Base-by-base conservation (phyloP, 2,888 invertebrate species). In the Polyommatus icarus region DNA sequence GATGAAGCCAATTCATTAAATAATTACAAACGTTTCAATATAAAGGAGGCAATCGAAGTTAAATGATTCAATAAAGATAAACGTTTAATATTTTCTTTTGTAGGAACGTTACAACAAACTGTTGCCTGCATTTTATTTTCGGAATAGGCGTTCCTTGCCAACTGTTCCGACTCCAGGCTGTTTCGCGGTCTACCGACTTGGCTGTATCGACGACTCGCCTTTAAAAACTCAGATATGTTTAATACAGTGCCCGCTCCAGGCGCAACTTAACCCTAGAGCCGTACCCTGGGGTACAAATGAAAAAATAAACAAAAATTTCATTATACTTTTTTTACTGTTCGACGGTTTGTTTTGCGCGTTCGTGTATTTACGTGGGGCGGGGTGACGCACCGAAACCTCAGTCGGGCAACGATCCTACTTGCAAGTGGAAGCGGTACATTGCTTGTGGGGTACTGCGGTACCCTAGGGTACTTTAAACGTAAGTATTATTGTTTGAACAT, bases 101-200 rank as follows among this genome's bases (percentile, higher is more conserved):
- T 82, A 82, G 80, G 83, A 82, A 83, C 81, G 81, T 84, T 82
- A 84, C 84, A 84, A 85, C 88, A 86, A 91, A 90, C 91, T 91
- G 91, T 91, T 92, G 92, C 88, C 90, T 88, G 86, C 85, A 85
- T 91, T 91, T 90, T 91, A 90, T 91, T 92, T 90, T 87, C 87
- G 87, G 87, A 87, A 90, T 88, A 87, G 89, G 85, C 89, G 86
- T 85, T 85, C 86, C 88, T 87, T 91, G 91, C 87, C 91, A 91
- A 91, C 88, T 87, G 88, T 88, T 86, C 86, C 85, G 84, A 85
- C 85, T 85, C 84, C 88, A 83, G 84, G 87, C 86, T 87, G 91
- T 88, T 90, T 89, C 87, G 90, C 89, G 89, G 90, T 87, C 88
- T 88, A 86, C 88, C 90, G 87, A 85, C 84, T 83, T 83, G 80